A percentile compares a stretch with the other conserved stretches of the same genome.
Evolutionary conservation across 2,888 invertebrate species (phyloP).

Genomic region (Chymomyza amoena): DNA sequence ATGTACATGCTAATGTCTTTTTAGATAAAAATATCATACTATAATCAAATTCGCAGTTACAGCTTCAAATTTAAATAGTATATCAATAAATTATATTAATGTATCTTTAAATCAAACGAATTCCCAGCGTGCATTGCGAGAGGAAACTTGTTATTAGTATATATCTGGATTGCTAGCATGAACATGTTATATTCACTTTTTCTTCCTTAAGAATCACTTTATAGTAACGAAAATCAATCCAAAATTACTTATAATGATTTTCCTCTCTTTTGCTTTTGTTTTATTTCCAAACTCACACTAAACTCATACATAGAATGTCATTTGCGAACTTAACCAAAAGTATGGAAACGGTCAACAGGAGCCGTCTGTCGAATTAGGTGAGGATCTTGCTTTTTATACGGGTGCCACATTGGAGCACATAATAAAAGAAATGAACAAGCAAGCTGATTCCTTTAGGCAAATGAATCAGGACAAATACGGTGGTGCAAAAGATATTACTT

Average conservation of each 20-base stretch:
- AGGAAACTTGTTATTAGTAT: constrained; percentile 51
- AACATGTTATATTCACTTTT: constrained; percentile 23
- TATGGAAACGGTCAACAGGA: constrained; percentile 39
- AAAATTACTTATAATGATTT: constrained; percentile 45
- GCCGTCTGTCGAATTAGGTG: constrained; percentile 45
- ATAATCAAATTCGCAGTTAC: not conserved
- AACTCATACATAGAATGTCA: constrained; percentile 43
- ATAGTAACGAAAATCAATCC: constrained; percentile 21
- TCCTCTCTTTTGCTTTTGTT: constrained; percentile 46
- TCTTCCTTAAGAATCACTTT: constrained; percentile 26
- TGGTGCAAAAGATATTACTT: constrained; percentile 29
- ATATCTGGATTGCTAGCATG: constrained; percentile 28
- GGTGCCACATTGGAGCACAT: constrained; percentile 70
- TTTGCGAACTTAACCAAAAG: constrained; percentile 56
- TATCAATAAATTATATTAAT: not conserved
- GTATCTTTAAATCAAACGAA: not conserved
- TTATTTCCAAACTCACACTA: not conserved
- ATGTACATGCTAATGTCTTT: constrained; percentile 35
- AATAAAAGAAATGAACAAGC: constrained; percentile 65
- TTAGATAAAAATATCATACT: not conserved
- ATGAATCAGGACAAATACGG: constrained; percentile 30
- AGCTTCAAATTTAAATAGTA: not conserved
- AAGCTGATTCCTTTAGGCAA: constrained; percentile 46
- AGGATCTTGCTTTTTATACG: constrained; percentile 71
- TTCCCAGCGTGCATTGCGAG: constrained; percentile 16